These are phyloP conservation scores for Tenebrio molitor DNA, from an alignment of 1,140 invertebrate species.

Conservation along the genomic window DNA sequence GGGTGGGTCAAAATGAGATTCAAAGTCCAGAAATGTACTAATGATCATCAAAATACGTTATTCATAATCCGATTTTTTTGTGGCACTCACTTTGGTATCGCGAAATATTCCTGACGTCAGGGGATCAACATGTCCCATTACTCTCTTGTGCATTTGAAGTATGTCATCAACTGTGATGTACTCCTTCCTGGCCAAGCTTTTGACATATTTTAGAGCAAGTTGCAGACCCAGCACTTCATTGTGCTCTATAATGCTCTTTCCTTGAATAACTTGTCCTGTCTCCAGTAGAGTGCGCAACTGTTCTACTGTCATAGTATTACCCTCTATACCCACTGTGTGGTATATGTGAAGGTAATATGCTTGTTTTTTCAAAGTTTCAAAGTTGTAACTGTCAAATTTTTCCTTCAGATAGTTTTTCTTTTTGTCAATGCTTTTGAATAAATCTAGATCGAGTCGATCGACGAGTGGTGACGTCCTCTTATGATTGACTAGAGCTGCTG, in stretches of 20 bases:
- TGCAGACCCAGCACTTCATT: conserved; percentile 97
- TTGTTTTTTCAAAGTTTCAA: conserved; percentile 92
- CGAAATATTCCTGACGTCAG: conserved; percentile 87
- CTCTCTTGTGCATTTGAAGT: conserved; percentile 91
- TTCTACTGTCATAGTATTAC: conserved; percentile 95
- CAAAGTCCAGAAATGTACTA: no score
- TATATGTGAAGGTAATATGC: conserved; percentile 97
- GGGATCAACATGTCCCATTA: conserved; percentile 94
- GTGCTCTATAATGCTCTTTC: conserved; percentile 96
- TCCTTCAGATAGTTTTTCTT: conserved; percentile 86
- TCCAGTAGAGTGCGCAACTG: conserved; percentile 94
- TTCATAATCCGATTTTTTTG: no score
- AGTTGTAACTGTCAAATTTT: conserved; percentile 83
- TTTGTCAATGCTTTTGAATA: conserved; percentile 86
- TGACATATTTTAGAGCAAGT: conserved; percentile 95
- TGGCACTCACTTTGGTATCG: conserved; percentile 60
- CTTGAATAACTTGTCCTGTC: conserved; percentile 91
- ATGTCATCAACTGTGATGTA: conserved; percentile 87
- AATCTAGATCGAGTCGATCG: conserved; percentile 88
- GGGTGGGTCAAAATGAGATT: no score
- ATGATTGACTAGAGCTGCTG: conserved; percentile 83
- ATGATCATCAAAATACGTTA: no score
- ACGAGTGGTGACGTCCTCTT: conserved; percentile 89
- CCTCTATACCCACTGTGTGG: conserved; percentile 96
- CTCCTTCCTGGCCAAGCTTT: conserved; percentile 83